Evolutionary conservation across 2,888 invertebrate genomes (phyloP), one percentile per base, ranked within the genome.

Genomic region (Ecdyonurus torrentis): DNA sequence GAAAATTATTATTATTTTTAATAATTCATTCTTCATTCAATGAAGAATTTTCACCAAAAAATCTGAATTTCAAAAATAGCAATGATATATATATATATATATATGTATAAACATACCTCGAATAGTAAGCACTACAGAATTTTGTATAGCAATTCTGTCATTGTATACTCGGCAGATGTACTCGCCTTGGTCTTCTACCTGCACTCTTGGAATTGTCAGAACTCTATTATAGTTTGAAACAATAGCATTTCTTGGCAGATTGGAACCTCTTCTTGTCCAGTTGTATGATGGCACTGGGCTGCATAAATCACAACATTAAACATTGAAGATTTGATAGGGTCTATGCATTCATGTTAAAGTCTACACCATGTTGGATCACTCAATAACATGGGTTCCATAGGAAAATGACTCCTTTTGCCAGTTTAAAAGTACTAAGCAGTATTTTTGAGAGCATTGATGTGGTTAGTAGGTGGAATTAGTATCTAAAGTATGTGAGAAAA

Each of bases 131-230:
- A 84, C 82, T 1, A 94, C 87, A 66, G 85, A 86, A 69, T 89
- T 87, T 65, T 83, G 78, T 64, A 88, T 83, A 1, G 86, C 83
- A 52, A 86, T 81, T 67, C 87, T 81, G 65, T 89, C 89, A 76
- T 94, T 94, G 23, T 81, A 82, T 1, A 89, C 92, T 66, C 87
- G 82, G 73, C 97, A 98, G 22, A 84, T 77, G 72, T 97, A 98
- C 73, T 91, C 89, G 3, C 97, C 97, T 75, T 92, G 89, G 77
- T 97, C 96, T 73, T 91, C 92, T 15, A 95, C 87, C 64, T 87
- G 86, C 0, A 93, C 91, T 70, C 87, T 85, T 15, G 88, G 89
- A 68, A 98, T 87, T 18, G 87, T 84, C 55, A 98, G 76, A 3
- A 97, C 90, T 64, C 97, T 81, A 72, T 91, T 89, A 73, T 84